phyloP scores from a whole-genome alignment of 2,888 invertebrate species.

The Ephialtes manifestator region DNA sequence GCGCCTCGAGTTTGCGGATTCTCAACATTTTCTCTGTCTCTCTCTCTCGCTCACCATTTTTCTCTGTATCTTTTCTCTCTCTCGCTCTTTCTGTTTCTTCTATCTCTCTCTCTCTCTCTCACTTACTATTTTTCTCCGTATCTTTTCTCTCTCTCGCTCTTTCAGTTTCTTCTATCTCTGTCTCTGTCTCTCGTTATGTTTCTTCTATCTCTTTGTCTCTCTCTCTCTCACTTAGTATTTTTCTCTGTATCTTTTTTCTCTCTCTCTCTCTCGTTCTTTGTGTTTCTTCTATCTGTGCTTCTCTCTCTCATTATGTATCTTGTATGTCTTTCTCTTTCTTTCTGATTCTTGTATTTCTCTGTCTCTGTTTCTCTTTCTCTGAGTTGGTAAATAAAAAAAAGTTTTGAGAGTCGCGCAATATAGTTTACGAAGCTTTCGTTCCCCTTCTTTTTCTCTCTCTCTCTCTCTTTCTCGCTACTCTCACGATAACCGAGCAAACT shows the following conservation, averaged over 20 bases:
- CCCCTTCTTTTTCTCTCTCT: background rate
- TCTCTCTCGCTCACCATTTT: background rate
- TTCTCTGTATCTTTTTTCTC: constrained; percentile 10
- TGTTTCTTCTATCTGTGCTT: background rate
- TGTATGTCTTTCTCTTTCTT: background rate
- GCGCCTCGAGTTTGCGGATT: constrained; percentile 62
- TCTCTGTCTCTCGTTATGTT: background rate
- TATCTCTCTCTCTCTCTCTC: background rate
- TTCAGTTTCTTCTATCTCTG: background rate
- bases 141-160: no score
- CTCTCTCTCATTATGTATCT: background rate
- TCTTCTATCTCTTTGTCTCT: background rate
- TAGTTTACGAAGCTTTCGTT: constrained; percentile 46
- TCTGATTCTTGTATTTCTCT: background rate
- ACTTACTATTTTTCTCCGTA: no score
- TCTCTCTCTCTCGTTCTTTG: background rate
- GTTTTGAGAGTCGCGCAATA: constrained; percentile 56
- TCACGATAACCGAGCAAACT: constrained; percentile 17
- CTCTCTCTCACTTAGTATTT: background rate
- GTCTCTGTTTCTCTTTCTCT: background rate
- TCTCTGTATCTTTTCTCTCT: background rate
- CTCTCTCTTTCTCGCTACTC: no score
- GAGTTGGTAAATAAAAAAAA: constrained; percentile 63
- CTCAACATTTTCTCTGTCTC: constrained; percentile 31
- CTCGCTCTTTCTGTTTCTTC: background rate